Base-by-base conservation (phyloP, 2,888 invertebrate species). In the Heliconius ethilla region DNA sequence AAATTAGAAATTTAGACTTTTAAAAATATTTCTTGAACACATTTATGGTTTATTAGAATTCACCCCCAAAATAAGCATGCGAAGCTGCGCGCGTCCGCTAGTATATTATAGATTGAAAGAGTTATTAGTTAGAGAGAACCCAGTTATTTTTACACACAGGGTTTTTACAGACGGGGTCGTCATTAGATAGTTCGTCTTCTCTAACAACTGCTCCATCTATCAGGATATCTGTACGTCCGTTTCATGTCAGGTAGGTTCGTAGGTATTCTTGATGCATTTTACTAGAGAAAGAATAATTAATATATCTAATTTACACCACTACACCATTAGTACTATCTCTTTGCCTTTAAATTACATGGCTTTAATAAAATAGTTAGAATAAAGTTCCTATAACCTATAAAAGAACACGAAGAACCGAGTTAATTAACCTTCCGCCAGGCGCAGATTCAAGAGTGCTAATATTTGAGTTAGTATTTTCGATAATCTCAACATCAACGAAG, bases 401-500 rank as follows among this genome's bases (percentile, higher is more conserved):
- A 40, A 69, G 55, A 70, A 55, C 70, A 55, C 29, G 55, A 70
- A 9, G 70, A 55, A 70, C 70, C 29, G 13, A 37, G 18, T 33
- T 33, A 59, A 59, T 55, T 13, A 72, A 72, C 59, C 59, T 33
- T 15, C n/a, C 33, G 59, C 72, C 40, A 33, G 33, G 72, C 22
- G 25, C 29, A 13, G 13, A 33, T 72, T 13, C 33, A 22, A n/a
- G 59, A 59, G 59, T 59, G 55, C 55, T 59, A 70, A 70, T 55
- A 70, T 59, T 70, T 51, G 29, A 70, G 13, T 70, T 70, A 22
- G 70, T 55, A 55, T 55, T n/a, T 55, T 55, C 33, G 22, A 72
- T 59, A 72, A 72, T 59, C n/a, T 59, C 72, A 59, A 33, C 33
- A 59, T 72, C n/a, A 59, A n/a, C 59, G n/a, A n/a, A 55, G 11